phyloP scores from a whole-genome alignment of 2,113 vertebrate species.

The Upupa epops region DNA sequence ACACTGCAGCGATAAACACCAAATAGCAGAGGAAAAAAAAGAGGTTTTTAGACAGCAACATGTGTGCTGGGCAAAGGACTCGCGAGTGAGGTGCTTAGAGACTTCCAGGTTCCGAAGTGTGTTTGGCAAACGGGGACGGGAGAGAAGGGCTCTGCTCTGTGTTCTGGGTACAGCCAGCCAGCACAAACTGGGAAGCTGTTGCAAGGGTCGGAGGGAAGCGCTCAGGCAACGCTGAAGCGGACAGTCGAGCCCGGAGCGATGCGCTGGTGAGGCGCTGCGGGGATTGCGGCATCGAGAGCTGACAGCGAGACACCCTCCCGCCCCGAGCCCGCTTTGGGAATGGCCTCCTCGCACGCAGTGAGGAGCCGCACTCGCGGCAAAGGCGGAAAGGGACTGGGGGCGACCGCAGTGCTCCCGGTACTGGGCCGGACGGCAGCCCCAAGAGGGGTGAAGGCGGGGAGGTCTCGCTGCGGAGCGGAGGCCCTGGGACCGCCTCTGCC shows the following conservation, averaged over 20 bases:
- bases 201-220: neutral
- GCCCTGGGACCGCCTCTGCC: neutral
- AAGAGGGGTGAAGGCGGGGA: neutral
- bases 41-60: neutral
- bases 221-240: neutral
- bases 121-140: neutral
- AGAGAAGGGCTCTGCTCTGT: neutral
- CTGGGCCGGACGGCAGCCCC: neutral
- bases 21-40: neutral
- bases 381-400: neutral
- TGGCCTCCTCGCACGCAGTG: neutral
- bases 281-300: neutral
- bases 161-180: neutral
- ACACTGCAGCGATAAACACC: neutral
- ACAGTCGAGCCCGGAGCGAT: neutral
- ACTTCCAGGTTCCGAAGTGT: neutral
- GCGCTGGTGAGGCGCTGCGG: neutral
- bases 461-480: neutral
- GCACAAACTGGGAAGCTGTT: neutral
- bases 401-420: neutral
- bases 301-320: neutral
- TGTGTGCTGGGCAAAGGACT: neutral
- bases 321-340: neutral
- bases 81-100: neutral
- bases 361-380: neutral